These are phyloP conservation scores for Choristoneura fumiferana DNA, from an alignment of 1,140 invertebrate species.

Conservation along the genomic window DNA sequence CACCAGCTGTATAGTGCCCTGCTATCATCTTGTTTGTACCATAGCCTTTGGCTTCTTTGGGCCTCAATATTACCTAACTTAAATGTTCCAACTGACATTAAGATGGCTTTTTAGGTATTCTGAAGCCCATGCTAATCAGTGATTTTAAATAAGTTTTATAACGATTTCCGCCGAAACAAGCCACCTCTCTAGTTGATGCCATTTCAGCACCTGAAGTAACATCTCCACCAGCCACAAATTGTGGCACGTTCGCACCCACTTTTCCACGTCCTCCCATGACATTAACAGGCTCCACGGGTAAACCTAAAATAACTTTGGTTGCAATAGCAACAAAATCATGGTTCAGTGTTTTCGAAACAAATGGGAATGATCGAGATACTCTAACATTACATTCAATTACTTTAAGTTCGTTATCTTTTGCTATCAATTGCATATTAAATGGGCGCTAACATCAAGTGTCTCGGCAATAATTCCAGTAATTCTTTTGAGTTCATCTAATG, in stretches of 20 bases:
- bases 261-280: conserved; percentile 90
- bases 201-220: conserved; percentile 99
- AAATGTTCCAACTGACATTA: conserved; percentile 97
- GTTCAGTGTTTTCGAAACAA: conserved; percentile 98
- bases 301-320: conserved; percentile 94
- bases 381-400: conserved; percentile 99
- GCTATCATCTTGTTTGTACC: too few relatives aligned
- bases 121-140: conserved; percentile 98
- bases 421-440: conserved; percentile 99
- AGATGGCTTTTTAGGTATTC: conserved; percentile 95
- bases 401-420: conserved; percentile 98
- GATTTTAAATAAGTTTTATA: conserved; percentile 99
- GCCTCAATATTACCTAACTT: conserved; percentile 86
- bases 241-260: conserved; percentile 98
- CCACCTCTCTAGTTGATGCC: conserved; percentile 99
- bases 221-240: conserved; percentile 99
- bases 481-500: conserved; percentile 92
- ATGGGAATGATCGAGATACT: conserved; percentile 98
- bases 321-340: conserved; percentile 98
- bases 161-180: conserved; percentile 99
- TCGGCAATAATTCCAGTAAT: conserved; percentile 94
- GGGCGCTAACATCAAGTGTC: conserved; percentile 96
- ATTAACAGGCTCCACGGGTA: conserved; percentile 91
- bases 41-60: too few relatives aligned
- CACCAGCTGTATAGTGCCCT: too few relatives aligned